phyloP scores from a whole-genome alignment of 2,113 vertebrate species.

The Gracilinanus agilis region DNA sequence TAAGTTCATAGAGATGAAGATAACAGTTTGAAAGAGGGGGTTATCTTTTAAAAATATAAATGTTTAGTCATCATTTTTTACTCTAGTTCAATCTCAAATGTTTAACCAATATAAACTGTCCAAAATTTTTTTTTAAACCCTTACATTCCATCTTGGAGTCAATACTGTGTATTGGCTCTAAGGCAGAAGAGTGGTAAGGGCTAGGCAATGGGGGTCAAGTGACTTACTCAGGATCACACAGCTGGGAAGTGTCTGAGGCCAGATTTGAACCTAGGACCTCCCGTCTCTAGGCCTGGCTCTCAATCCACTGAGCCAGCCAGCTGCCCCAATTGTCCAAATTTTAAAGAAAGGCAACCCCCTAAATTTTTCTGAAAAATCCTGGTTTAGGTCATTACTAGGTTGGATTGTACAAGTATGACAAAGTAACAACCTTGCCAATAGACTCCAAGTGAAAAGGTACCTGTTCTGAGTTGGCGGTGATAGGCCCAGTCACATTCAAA shows the following conservation, averaged over 20 bases:
- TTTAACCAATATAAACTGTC: slow-evolving; percentile 30
- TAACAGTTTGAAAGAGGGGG: background rate
- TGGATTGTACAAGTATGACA: background rate
- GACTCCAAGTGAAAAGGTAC: slow-evolving; percentile 80
- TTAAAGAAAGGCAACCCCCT: background rate
- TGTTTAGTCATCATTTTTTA: background rate
- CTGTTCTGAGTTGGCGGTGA: slow-evolving; percentile 96
- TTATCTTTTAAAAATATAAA: slow-evolving; percentile 16
- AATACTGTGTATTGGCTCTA: too few relatives aligned
- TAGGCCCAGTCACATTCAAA: slow-evolving; percentile 89
- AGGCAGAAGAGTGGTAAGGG: too few relatives aligned
- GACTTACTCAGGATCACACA: too few relatives aligned
- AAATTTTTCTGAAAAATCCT: background rate
- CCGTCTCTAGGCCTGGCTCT: too few relatives aligned
- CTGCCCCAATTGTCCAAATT: background rate
- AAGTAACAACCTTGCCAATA: background rate
- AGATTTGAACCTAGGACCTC: too few relatives aligned
- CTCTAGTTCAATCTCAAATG: slow-evolving; percentile 31
- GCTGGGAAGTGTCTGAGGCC: too few relatives aligned
- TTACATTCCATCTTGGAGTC: too few relatives aligned
- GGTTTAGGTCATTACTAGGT: background rate
- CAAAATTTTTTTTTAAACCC: slow-evolving; percentile 17
- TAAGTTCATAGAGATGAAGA: background rate
- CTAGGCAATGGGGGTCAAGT: too few relatives aligned
- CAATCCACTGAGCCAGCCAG: too few relatives aligned